These are phyloP conservation scores for Heliconius charithonia DNA, from an alignment of 2,888 invertebrate genomes.

Conservation along the genomic window DNA sequence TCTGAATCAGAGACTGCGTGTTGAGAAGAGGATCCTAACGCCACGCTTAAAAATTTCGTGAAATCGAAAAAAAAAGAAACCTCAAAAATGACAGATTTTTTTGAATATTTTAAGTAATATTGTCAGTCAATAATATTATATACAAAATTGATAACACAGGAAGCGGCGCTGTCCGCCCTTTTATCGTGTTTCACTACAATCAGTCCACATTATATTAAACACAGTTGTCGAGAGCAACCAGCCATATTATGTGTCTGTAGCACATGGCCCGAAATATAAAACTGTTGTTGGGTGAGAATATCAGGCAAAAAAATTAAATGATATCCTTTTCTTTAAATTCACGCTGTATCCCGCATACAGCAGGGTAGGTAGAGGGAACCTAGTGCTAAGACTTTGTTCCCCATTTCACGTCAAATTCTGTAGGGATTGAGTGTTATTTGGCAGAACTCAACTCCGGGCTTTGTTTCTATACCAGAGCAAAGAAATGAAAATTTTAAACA, in stretches of 20 bases:
- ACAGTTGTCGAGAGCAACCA: conserved; percentile 20
- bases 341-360: too few relatives aligned
- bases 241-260: conserved; percentile 19
- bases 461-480: too few relatives aligned
- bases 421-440: too few relatives aligned
- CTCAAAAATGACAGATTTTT: not conserved
- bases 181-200: conserved; percentile 68
- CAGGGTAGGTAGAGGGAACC: too few relatives aligned
- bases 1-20: too few relatives aligned
- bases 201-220: conserved; percentile 46
- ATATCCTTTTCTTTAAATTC: not conserved
- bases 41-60: too few relatives aligned
- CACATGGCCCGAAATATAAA: conserved; percentile 37
- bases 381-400: too few relatives aligned
- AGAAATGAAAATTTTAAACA: too few relatives aligned
- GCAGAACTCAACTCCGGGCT: too few relatives aligned
- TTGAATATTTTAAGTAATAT: conserved; percentile 37
- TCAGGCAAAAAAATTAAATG: not conserved
- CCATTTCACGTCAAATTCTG: too few relatives aligned
- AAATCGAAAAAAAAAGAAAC: not conserved
- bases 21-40: too few relatives aligned
- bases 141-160: conserved; percentile 65
- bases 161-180: conserved; percentile 61
- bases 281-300: not conserved
- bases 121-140: conserved; percentile 49